A percentile compares a stretch with the other conserved stretches of the same genome.
Conservation (phyloP, 1,140 invertebrate species). For the Sarcophaga bullata region DNA sequence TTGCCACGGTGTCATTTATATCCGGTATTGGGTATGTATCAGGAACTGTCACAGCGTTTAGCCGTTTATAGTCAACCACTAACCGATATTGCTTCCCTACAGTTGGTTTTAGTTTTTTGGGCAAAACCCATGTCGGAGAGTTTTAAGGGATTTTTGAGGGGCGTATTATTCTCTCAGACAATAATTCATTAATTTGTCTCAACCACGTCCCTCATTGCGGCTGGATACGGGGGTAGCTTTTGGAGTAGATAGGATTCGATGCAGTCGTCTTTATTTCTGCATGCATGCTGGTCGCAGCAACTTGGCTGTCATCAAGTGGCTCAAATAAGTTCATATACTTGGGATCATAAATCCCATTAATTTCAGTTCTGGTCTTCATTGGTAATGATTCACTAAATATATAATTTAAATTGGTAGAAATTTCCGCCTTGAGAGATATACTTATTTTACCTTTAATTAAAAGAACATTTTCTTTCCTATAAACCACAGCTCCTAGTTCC, state of each 20-base stretch:
- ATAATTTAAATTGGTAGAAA: neutral
- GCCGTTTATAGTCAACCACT: neutral
- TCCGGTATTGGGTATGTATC: slow-evolving; percentile 11
- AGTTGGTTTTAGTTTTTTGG: too few relatives aligned
- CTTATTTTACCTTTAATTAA: neutral
- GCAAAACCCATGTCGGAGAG: too few relatives aligned
- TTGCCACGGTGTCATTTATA: neutral
- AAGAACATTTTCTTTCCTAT: neutral
- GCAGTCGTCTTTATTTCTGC: too few relatives aligned
- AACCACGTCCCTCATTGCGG: too few relatives aligned
- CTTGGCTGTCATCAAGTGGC: too few relatives aligned
- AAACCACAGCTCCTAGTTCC: neutral
- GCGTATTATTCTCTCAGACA: too few relatives aligned
- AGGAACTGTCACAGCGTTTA: too few relatives aligned
- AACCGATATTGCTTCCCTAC: too few relatives aligned
- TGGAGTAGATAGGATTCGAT: too few relatives aligned
- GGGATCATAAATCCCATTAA: neutral
- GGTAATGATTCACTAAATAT: neutral
- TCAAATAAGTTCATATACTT: neutral
- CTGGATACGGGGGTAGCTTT: too few relatives aligned
- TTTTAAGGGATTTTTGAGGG: neutral
- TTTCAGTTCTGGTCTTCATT: neutral
- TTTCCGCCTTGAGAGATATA: neutral
- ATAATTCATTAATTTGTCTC: too few relatives aligned
- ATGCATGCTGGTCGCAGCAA: too few relatives aligned